A percentile compares a stretch with the other conserved stretches of the same genome.
Evolutionary conservation across 2,113 vertebrate genomes (phyloP).

Genomic region (Desmodus rotundus): DNA sequence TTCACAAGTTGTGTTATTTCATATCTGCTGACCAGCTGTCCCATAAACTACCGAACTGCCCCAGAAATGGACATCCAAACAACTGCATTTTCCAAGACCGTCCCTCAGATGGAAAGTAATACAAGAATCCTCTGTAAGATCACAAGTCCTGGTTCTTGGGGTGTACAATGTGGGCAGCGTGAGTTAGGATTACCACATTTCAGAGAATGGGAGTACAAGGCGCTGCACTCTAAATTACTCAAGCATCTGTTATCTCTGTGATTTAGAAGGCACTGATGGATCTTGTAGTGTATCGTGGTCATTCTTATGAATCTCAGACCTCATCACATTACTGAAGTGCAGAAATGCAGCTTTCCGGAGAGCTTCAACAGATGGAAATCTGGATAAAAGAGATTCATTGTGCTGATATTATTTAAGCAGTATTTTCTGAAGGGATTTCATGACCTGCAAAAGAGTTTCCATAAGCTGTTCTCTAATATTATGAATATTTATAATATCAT

Average conservation of each 20-base stretch:
- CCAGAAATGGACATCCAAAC: background rate
- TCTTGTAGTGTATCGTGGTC: background rate
- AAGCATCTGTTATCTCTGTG: too few relatives aligned
- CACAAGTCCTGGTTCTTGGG: background rate
- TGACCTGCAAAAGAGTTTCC: background rate
- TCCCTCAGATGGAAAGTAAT: background rate
- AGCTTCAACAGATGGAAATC: background rate
- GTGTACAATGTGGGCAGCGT: background rate
- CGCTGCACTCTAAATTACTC: background rate
- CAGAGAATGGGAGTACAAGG: background rate
- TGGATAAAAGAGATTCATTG: background rate
- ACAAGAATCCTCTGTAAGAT: background rate
- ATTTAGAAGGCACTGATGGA: background rate
- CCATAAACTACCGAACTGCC: background rate
- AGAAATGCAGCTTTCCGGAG: background rate
- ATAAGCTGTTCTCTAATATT: background rate
- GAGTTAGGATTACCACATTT: background rate
- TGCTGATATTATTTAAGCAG: background rate
- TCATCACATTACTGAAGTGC: background rate
- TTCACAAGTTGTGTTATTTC: background rate
- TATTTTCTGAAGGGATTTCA: background rate
- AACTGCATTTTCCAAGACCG: background rate
- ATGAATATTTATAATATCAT: background rate
- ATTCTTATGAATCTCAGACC: background rate
- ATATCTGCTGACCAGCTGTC: background rate